Evolutionary conservation across 2,888 invertebrate species (phyloP).

Genomic region (Rosalia funebris): DNA sequence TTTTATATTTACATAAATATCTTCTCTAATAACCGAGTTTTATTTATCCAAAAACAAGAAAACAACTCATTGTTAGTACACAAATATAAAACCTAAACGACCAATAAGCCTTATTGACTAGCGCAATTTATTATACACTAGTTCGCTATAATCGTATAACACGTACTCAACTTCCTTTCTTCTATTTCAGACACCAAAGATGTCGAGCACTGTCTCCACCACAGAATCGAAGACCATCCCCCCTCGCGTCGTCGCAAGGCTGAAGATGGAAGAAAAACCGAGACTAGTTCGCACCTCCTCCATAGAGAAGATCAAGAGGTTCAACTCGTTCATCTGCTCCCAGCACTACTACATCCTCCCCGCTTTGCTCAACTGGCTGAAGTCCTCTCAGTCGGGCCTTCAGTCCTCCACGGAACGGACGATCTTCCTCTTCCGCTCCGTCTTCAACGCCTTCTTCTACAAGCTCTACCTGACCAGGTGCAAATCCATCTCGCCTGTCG

Average conservation of each 20-base stretch:
- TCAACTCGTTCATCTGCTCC: conserved; percentile 59
- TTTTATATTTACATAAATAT: too few species aligned
- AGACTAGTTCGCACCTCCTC: conserved; percentile 55
- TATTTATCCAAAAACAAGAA: too few species aligned
- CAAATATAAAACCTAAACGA: too few species aligned
- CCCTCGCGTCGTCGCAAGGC: conserved; percentile 25
- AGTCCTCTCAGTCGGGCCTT: conserved; percentile 53
- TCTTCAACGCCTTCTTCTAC: conserved; percentile 48
- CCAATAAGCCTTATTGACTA: too few species aligned
- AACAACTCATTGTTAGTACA: too few species aligned
- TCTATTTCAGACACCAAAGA: conserved; percentile 42
- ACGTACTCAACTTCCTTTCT: too few species aligned
- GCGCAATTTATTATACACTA: too few species aligned
- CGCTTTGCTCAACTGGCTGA: conserved; percentile 55
- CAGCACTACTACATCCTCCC: conserved; percentile 58
- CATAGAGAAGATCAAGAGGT: conserved; percentile 56
- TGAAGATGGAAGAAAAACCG: conserved; percentile 44
- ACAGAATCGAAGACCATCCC: conserved; percentile 39
- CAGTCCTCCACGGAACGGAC: conserved; percentile 52
- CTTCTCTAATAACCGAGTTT: too few species aligned
- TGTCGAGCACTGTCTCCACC: conserved; percentile 46
- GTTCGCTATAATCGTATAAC: too few species aligned
- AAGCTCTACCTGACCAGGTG: conserved; percentile 39
- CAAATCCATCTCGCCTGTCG: conserved; percentile 19
- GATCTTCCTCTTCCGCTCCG: conserved; percentile 48